These are phyloP conservation scores for Mylabris sibirica DNA, from an alignment of 2,888 invertebrate species.

Conservation along the genomic window DNA sequence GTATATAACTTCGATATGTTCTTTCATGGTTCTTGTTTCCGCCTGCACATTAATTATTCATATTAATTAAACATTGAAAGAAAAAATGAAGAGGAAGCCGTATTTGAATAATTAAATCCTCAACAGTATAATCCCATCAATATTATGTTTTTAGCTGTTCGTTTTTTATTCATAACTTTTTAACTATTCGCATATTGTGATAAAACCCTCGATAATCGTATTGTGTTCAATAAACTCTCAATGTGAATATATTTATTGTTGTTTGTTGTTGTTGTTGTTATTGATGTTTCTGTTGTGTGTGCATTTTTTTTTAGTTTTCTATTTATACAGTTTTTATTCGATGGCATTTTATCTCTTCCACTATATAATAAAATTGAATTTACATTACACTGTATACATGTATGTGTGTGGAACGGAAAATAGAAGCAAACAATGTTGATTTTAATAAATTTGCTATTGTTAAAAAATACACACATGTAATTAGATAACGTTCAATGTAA, in stretches of 20 bases:
- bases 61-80: background rate
- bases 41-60: background rate
- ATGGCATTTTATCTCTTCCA: constrained; percentile 6
- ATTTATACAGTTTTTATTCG: background rate
- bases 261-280: background rate
- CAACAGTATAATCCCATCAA: background rate
- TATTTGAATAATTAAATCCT: background rate
- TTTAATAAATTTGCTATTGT: background rate
- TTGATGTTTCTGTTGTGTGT: background rate
- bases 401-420: background rate
- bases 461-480: background rate
- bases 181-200: background rate
- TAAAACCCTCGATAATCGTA: constrained; percentile 5
- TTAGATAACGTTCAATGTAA: background rate
- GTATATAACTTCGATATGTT: background rate
- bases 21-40: background rate
- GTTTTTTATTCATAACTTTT: background rate
- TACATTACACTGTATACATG: background rate
- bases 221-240: background rate
- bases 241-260: background rate
- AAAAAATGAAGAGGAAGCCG: background rate
- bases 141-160: background rate
- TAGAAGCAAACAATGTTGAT: background rate
- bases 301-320: background rate
- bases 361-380: constrained; percentile 9